A percentile compares a stretch with the other conserved stretches of the same genome.
These are phyloP conservation scores for Nomada hirtipes DNA, from an alignment of 2,888 invertebrate genomes.

Conservation along the genomic window DNA sequence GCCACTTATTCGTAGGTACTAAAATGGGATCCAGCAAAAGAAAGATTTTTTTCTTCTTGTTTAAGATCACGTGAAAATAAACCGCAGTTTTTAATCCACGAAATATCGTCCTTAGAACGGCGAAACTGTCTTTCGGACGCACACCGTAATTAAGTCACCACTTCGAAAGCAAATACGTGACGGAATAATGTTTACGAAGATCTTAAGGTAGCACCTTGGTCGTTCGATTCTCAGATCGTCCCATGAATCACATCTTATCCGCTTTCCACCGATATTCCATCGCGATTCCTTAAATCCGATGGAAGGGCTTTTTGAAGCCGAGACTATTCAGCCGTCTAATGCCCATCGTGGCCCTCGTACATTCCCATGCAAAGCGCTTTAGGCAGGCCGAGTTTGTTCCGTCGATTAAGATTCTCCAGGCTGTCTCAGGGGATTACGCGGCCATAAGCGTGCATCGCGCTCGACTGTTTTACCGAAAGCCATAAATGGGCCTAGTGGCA, in stretches of 20 bases:
- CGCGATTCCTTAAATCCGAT: constrained; percentile 35
- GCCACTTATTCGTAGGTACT: no score
- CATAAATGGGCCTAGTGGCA: constrained; percentile 38
- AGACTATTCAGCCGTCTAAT: constrained; percentile 57
- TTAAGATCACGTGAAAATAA: no score
- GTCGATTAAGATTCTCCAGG: constrained; percentile 74
- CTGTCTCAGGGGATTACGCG: constrained; percentile 64
- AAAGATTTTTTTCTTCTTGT: no score
- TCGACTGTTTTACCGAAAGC: constrained; percentile 56
- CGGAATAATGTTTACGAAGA: constrained; percentile 17
- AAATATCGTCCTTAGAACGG: background rate
- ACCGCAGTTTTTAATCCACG: no score
- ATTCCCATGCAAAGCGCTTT: constrained; percentile 76
- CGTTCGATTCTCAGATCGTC: constrained; percentile 17
- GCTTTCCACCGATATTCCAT: constrained; percentile 37
- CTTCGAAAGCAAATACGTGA: background rate
- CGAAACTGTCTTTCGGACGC: background rate
- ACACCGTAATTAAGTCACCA: constrained; percentile 14
- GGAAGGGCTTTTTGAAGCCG: constrained; percentile 37
- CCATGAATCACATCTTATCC: constrained; percentile 58
- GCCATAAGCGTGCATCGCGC: constrained; percentile 14
- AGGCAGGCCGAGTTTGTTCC: constrained; percentile 64
- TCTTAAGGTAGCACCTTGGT: background rate
- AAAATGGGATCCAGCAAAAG: no score
- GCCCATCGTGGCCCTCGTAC: constrained; percentile 63